These are phyloP conservation scores for Hyppa rectilinea DNA, from an alignment of 2,888 invertebrate species.

Conservation along the genomic window DNA sequence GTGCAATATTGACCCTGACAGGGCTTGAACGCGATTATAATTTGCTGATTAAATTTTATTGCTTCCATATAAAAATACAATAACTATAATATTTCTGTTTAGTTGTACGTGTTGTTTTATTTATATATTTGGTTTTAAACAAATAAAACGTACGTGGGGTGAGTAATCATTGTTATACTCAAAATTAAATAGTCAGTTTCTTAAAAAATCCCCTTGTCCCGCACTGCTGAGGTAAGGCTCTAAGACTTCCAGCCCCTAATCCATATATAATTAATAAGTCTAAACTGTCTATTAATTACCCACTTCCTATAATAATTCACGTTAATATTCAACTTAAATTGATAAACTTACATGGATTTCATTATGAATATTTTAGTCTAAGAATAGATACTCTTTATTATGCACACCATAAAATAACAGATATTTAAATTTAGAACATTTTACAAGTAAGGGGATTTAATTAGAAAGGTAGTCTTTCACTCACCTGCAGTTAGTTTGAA, in stretches of 20 bases:
- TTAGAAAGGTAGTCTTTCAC: slow-evolving; percentile 41
- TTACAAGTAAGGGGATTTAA: slow-evolving; percentile 37
- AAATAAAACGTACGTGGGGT: background rate
- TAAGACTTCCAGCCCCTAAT: background rate
- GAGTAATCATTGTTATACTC: background rate
- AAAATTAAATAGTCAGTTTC: background rate
- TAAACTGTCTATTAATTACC: background rate
- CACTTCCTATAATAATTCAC: background rate
- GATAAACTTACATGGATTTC: slow-evolving; percentile 12
- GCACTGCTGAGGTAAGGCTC: background rate
- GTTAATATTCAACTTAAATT: background rate
- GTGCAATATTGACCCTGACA: too few relatives aligned
- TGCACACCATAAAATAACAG: too few relatives aligned
- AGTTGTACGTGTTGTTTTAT: background rate
- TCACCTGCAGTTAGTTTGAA: slow-evolving; percentile 73
- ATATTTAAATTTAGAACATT: too few relatives aligned
- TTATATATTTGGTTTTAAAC: background rate
- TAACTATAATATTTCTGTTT: background rate
- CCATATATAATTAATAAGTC: background rate
- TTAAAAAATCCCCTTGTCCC: background rate
- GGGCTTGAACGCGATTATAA: too few relatives aligned
- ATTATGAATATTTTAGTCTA: slow-evolving; percentile 15
- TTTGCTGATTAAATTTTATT: too few relatives aligned
- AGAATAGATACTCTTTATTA: too few relatives aligned
- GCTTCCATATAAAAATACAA: background rate